phyloP scores from a whole-genome alignment of 2,113 vertebrate genomes.

The Colius striatus region DNA sequence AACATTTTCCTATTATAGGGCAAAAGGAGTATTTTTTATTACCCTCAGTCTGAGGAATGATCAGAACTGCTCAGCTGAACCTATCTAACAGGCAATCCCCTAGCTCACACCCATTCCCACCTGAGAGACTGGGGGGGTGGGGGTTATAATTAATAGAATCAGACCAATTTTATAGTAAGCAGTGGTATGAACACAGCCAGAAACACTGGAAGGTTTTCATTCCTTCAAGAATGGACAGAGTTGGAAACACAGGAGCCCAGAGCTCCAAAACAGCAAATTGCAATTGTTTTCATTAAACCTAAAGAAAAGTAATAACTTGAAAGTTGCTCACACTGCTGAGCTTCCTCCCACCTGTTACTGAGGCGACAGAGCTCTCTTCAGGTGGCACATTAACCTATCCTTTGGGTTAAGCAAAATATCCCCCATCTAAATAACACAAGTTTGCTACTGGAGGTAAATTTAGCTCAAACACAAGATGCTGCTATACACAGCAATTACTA shows the following conservation, averaged over 20 bases:
- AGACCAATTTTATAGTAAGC: background rate
- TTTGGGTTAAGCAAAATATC: background rate
- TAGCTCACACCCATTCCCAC: background rate
- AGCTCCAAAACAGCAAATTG: background rate
- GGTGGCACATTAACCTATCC: background rate
- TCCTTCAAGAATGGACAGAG: background rate
- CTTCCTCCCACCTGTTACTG: background rate
- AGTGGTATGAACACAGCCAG: background rate
- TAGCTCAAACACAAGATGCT: background rate
- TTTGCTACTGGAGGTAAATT: background rate
- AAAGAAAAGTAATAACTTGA: background rate
- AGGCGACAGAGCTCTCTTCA: background rate
- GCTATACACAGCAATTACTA: background rate
- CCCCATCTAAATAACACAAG: background rate
- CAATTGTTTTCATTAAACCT: background rate
- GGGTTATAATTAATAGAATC: background rate
- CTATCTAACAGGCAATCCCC: background rate
- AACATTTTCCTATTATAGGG: background rate
- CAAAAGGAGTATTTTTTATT: background rate
- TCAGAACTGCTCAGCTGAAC: background rate
- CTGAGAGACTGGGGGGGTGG: background rate
- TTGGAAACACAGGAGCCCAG: background rate
- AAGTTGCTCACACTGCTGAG: background rate
- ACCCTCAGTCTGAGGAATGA: background rate
- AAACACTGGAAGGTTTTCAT: background rate